Evolutionary conservation across 2,113 vertebrate genomes (phyloP).

Genomic region (Butastur rufipennis): DNA sequence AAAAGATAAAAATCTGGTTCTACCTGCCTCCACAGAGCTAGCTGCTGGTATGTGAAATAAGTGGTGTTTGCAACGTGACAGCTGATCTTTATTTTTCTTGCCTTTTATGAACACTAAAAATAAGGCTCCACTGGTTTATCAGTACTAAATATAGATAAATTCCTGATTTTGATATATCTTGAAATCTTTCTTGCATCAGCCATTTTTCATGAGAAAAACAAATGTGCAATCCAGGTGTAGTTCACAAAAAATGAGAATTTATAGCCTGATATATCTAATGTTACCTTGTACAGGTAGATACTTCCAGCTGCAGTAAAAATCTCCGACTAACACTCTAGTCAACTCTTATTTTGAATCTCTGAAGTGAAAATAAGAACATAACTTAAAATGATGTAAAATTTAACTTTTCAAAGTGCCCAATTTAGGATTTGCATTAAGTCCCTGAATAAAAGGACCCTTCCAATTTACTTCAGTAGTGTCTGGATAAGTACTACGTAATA

Average conservation of each 20-base stretch:
- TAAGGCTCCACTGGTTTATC: neutral
- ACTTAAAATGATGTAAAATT: neutral
- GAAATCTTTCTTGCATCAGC: neutral
- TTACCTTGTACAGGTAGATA: neutral
- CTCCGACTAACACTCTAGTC: neutral
- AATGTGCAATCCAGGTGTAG: neutral
- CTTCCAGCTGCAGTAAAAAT: neutral
- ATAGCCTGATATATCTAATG: neutral
- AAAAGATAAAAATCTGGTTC: neutral
- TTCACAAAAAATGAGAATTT: neutral
- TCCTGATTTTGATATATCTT: neutral
- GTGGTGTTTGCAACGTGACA: neutral
- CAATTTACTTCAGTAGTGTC: neutral
- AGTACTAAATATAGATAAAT: neutral
- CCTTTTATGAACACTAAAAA: neutral
- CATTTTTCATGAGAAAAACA: constrained; percentile 2
- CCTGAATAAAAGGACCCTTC: neutral
- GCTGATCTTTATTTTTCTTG: neutral
- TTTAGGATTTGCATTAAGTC: neutral
- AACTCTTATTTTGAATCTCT: constrained; percentile 9
- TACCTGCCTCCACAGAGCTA: neutral
- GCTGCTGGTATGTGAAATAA: neutral
- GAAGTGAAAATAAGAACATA: neutral
- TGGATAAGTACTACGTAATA: neutral
- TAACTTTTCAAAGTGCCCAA: neutral